Conservation (phyloP, 2,113 vertebrate genomes). For the Carassius carassius region DNA sequence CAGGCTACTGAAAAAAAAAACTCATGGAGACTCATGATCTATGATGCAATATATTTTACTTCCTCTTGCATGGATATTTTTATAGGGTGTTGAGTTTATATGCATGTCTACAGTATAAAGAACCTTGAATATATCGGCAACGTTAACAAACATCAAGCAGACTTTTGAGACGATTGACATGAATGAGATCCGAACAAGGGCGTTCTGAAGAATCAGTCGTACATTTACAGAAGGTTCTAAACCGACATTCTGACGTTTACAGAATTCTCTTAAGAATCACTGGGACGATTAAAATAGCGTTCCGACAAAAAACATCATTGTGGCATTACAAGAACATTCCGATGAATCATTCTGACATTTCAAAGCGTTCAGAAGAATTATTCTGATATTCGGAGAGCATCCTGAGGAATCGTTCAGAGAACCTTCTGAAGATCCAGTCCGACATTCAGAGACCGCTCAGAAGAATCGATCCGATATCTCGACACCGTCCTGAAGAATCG, state of each 20-base stretch:
- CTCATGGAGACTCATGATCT: not conserved
- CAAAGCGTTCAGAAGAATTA: not conserved
- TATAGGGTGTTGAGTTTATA: not conserved
- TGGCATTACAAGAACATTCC: too few species aligned
- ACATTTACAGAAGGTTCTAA: not conserved
- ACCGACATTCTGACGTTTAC: too few species aligned
- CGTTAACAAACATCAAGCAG: not conserved
- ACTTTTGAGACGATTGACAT: not conserved
- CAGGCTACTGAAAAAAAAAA: not conserved
- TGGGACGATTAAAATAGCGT: not conserved
- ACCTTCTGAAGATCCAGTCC: not conserved
- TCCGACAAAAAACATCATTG: not conserved
- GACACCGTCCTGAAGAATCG: not conserved
- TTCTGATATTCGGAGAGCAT: not conserved
- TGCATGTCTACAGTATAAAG: not conserved
- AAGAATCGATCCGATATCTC: not conserved
- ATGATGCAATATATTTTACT: not conserved
- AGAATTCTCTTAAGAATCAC: not conserved
- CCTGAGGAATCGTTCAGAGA: not conserved
- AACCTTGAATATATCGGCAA: not conserved
- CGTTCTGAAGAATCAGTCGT: not conserved
- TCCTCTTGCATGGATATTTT: not conserved
- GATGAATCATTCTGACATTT: not conserved
- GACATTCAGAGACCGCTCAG: not conserved
- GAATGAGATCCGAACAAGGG: not conserved